Base-by-base conservation (phyloP, 1,140 invertebrate species). In the Trinorchestia longiramus region DNA sequence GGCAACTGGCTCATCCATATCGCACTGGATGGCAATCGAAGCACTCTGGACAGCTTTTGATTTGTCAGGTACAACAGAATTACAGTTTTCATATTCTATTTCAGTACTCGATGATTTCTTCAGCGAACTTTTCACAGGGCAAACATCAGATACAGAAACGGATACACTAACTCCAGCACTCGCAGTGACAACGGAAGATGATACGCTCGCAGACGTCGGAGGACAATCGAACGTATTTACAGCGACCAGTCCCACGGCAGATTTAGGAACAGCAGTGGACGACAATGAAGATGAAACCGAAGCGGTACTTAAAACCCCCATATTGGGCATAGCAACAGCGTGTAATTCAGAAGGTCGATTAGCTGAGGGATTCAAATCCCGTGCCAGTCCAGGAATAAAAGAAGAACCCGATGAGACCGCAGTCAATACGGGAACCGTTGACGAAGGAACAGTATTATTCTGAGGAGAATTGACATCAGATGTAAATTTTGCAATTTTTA, bases 21-120 rank as follows among this genome's bases (percentile, higher is more conserved):
- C 98, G 40, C 98, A 98, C 96, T 98, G 98, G 0, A 98, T 98
- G 15, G 98, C 98, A 96, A 98, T 98, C 0, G 98, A 98, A 45
- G 97, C 97, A 96, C 97, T 98, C 92, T 96, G 97, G 40, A 96
- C 95, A 92, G 95, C 96, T 91, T 97, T 96, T 47, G 96, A 45
- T 45, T 94, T 94, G 8, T 90, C 88, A 42, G 41, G 36, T 42
- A 41, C 41, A 77, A 36, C 1, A 42, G 88, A 41, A 11, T 90
- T 90, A 28, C 88, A 42, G 43, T 43, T 90, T 43, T 90, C 88
- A 41, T 4, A 19, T 41, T 90, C 43, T 42, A 90, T 90, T 90
- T 90, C 88, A 42, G 88, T 90, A 43, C 88, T 41, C 43, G 88
- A 90, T 90, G 88, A 90, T 90, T 90, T 90, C 15, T 41, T 90